Evolutionary conservation across 2,113 vertebrate genomes (phyloP).

Genomic region (Bubo scandiacus): DNA sequence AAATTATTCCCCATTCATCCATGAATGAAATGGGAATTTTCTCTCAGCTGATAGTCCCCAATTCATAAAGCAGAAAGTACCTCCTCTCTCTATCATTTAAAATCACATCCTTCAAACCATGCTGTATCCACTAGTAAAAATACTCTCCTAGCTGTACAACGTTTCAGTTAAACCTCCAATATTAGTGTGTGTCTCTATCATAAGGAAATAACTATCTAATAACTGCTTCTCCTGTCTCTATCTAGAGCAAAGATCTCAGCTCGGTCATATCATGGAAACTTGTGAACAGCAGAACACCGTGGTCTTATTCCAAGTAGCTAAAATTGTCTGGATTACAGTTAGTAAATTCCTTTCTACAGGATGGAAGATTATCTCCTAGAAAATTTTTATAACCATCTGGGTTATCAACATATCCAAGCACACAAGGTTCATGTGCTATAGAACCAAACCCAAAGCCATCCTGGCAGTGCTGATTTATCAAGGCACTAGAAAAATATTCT

Average conservation of each 20-base stretch:
- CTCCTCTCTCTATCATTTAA: neutral
- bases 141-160: neutral
- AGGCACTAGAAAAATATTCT: neutral
- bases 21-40: neutral
- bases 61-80: neutral
- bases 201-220: neutral
- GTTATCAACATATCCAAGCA: neutral
- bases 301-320: neutral
- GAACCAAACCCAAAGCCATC: neutral
- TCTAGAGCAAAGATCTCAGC: neutral
- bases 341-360: neutral
- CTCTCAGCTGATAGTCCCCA: neutral
- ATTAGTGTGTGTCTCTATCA: neutral
- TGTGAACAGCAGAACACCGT: neutral
- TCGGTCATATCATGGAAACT: neutral
- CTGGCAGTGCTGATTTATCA: neutral
- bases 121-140: neutral
- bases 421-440: neutral
- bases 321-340: neutral
- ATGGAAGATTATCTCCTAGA: neutral
- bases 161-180: neutral
- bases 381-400: neutral
- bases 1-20: neutral
- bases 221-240: neutral
- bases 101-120: neutral